Conservation (phyloP, 2,888 invertebrate species). For the Allacma fusca region DNA sequence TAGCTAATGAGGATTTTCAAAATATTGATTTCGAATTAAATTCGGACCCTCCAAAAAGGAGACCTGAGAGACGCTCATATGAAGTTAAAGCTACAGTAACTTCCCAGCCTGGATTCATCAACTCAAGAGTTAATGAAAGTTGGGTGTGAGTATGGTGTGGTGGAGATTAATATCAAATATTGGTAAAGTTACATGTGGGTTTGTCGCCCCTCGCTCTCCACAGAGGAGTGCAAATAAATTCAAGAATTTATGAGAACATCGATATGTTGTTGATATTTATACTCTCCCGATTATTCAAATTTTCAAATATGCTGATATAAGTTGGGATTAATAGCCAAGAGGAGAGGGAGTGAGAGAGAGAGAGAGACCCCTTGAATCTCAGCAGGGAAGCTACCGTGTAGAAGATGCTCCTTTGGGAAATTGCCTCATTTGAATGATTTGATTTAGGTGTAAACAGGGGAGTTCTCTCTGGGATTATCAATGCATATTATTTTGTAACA, state of each 20-base stretch:
- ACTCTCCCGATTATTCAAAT: not conserved
- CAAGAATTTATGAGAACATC: not conserved
- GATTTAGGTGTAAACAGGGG: constrained; percentile 42
- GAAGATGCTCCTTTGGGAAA: constrained; percentile 35
- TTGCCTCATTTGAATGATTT: constrained; percentile 29
- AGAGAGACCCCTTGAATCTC: not conserved
- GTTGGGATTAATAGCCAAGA: not conserved
- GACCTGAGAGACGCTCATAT: not conserved
- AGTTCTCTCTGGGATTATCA: constrained; percentile 25
- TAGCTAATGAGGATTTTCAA: too few species aligned
- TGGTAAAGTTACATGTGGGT: not conserved
- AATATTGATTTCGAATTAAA: constrained; percentile 1
- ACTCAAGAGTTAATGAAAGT: not conserved
- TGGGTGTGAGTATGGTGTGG: constrained; percentile 12
- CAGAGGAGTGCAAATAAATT: constrained; percentile 17
- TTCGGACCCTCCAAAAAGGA: not conserved
- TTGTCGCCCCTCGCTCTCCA: constrained; percentile 13
- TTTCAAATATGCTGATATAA: not conserved
- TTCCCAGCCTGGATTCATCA: not conserved
- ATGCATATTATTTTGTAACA: not conserved
- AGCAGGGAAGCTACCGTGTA: not conserved
- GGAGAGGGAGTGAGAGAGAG: too few species aligned
- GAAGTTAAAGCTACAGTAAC: not conserved
- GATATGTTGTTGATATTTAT: constrained; percentile 3
- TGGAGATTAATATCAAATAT: constrained; percentile 8